These are phyloP conservation scores for Campylorhamphus procurvoides DNA, from an alignment of 2,113 vertebrate species.

Conservation along the genomic window DNA sequence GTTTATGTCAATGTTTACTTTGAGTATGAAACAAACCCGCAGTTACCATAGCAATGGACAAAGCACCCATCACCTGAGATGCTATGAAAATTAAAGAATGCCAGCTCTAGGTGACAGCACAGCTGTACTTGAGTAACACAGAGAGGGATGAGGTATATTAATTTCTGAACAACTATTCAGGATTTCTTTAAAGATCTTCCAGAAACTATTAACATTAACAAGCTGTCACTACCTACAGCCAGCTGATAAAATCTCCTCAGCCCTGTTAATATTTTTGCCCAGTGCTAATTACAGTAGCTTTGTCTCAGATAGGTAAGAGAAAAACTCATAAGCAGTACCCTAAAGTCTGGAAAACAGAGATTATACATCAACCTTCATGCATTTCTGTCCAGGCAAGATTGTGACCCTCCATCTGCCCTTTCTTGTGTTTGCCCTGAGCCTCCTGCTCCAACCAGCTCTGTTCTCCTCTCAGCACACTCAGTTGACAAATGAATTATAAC, in stretches of 20 bases:
- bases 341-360: not conserved
- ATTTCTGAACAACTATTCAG: not conserved
- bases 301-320: not conserved
- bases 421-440: not conserved
- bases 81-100: slow-evolving; percentile 1
- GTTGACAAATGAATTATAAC: not conserved
- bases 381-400: not conserved
- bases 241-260: not conserved
- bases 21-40: not conserved
- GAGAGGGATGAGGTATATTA: not conserved
- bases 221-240: not conserved
- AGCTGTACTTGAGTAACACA: not conserved
- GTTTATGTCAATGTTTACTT: slow-evolving; percentile 43
- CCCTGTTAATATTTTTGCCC: not conserved
- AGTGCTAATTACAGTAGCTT: not conserved
- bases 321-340: not conserved
- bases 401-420: not conserved
- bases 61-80: not conserved
- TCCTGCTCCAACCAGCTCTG: not conserved
- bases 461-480: not conserved
- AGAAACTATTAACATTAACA: not conserved
- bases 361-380: not conserved
- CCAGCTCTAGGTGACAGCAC: not conserved
- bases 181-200: not conserved
- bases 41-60: slow-evolving; percentile 64